A percentile compares a stretch with the other conserved stretches of the same genome.
Evolutionary conservation across 2,113 vertebrate genomes (phyloP).

Genomic region (Prunella himalayana): DNA sequence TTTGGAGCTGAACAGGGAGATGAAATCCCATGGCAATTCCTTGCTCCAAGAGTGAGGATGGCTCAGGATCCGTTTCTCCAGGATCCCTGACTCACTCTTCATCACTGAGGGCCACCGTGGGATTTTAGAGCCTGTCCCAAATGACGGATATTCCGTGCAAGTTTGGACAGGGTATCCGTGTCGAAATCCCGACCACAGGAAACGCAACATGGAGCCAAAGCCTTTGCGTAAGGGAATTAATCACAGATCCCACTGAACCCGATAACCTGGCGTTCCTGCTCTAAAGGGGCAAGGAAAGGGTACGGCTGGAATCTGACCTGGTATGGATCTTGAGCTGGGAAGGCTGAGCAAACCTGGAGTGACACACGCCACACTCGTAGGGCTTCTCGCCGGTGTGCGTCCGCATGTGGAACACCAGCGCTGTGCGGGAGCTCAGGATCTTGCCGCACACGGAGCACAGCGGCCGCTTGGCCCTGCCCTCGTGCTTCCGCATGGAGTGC

Average conservation of each 20-base stretch:
- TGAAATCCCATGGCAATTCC: neutral
- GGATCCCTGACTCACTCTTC: neutral
- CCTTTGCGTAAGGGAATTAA: neutral
- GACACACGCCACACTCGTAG: slow-evolving; percentile 53
- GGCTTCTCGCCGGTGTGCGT: slow-evolving; percentile 69
- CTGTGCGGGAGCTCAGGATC: slow-evolving; percentile 67
- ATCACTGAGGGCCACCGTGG: no score
- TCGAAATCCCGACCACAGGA: neutral
- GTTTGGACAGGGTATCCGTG: neutral
- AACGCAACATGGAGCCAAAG: neutral
- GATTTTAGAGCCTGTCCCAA: neutral
- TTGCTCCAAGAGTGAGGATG: neutral
- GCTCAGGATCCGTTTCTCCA: neutral
- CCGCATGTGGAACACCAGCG: slow-evolving; percentile 66
- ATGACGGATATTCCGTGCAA: neutral
- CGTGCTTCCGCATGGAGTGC: slow-evolving; percentile 50
- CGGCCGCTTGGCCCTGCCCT: slow-evolving; percentile 59
- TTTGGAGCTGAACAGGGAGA: neutral
- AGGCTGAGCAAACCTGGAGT: slow-evolving; percentile 57
- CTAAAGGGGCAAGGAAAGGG: neutral
- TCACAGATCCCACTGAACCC: neutral
- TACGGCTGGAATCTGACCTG: slow-evolving; percentile 21
- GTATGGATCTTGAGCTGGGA: slow-evolving; percentile 73
- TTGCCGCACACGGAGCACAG: slow-evolving; percentile 70
- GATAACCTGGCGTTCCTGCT: accelerated